A percentile compares a stretch with the other conserved stretches of the same genome.
Conservation (phyloP, 1,140 invertebrate species). For the Pectinophora gossypiella region DNA sequence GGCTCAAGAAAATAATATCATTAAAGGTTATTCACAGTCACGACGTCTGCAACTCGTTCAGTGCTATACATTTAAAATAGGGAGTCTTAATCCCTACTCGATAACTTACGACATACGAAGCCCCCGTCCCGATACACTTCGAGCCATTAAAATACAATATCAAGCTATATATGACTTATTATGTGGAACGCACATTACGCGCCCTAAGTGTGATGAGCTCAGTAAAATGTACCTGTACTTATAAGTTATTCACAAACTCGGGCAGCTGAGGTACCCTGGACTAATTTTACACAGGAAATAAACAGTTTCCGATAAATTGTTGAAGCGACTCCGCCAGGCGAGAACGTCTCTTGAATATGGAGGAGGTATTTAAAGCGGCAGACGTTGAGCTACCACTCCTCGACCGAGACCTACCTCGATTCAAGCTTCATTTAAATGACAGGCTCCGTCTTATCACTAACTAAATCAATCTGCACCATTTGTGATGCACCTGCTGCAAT, state of each 20-base stretch:
- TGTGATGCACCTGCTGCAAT: no score
- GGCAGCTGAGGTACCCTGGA: not conserved
- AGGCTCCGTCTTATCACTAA: no score
- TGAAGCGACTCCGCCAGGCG: constrained; percentile 1
- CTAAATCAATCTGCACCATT: no score
- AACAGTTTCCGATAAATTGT: constrained; percentile 15
- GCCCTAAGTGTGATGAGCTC: not conserved
- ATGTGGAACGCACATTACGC: not conserved
- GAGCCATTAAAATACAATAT: no score
- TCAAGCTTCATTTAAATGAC: no score
- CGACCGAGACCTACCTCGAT: no score
- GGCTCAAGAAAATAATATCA: not conserved
- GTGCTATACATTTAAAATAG: not conserved
- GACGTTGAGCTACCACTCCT: not conserved
- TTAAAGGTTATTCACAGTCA: not conserved
- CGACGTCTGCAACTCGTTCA: not conserved
- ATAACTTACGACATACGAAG: not conserved
- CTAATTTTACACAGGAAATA: constrained; percentile 13
- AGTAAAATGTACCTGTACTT: not conserved
- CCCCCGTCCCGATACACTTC: no score
- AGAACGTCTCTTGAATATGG: constrained; percentile 24
- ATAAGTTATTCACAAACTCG: not conserved
- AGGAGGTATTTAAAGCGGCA: constrained; percentile 24
- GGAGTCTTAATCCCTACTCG: not conserved
- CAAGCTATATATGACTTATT: no score